A percentile compares a stretch with the other conserved stretches of the same genome.
phyloP scores from a whole-genome alignment of 2,797 vertebrate genomes.

The Halcyon badia region DNA sequence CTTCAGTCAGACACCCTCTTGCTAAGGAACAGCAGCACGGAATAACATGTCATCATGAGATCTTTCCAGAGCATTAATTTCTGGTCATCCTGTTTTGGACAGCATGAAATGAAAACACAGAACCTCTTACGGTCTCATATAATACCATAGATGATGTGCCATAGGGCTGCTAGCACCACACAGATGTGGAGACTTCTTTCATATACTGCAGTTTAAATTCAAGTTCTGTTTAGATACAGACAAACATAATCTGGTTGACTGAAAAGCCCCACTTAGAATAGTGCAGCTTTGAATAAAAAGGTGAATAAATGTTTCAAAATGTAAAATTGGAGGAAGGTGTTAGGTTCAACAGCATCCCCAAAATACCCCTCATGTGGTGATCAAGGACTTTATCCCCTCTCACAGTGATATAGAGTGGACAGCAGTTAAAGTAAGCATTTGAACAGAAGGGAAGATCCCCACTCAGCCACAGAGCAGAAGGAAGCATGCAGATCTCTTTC shows the following conservation, averaged over 20 bases:
- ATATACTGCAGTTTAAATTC: neutral
- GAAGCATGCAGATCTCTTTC: neutral
- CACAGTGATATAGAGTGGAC: neutral
- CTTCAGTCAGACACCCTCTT: neutral
- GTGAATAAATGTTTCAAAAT: neutral
- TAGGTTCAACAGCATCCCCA: neutral
- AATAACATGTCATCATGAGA: neutral
- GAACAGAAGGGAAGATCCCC: neutral
- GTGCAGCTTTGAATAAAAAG: neutral
- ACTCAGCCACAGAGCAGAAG: neutral
- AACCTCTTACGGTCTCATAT: fast-evolving
- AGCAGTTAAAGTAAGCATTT: neutral
- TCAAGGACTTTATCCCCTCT: neutral
- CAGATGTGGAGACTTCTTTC: neutral
- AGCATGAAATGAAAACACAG: neutral
- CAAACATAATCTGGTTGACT: neutral
- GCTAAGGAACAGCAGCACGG: neutral
- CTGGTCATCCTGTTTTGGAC: neutral
- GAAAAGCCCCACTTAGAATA: neutral
- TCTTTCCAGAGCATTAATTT: neutral
- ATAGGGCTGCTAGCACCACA: fast-evolving
- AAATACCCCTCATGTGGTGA: neutral
- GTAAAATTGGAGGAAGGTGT: neutral
- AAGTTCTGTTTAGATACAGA: neutral
- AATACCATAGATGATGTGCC: neutral